Evolutionary conservation across 2,888 invertebrate genomes (phyloP).

Genomic region (Heptascelio sp.): DNA sequence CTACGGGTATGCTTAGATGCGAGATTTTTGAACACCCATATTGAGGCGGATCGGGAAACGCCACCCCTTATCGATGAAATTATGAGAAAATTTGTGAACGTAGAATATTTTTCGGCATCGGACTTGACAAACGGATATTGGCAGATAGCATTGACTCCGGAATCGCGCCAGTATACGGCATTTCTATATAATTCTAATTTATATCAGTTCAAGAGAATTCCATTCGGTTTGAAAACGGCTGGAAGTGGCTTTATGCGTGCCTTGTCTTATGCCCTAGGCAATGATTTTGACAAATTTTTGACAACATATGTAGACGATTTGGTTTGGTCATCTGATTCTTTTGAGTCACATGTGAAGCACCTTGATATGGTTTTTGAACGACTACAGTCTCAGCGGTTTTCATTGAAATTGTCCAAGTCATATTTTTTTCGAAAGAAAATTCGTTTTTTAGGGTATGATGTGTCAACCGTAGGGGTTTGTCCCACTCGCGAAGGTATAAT

Average conservation of each 20-base stretch:
- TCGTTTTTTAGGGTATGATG: too few relatives aligned
- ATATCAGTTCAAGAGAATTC: neutral
- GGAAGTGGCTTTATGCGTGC: conserved; percentile 34
- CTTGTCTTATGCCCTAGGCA: conserved; percentile 70
- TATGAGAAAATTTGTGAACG: conserved; percentile 55
- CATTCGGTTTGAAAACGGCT: neutral
- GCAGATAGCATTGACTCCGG: conserved; percentile 19
- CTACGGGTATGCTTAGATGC: conserved; percentile 79
- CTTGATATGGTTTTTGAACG: neutral
- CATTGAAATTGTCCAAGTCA: too few relatives aligned
- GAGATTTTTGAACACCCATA: conserved; percentile 74
- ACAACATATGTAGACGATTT: conserved; percentile 52
- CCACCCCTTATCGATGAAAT: conserved; percentile 65
- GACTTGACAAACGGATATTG: conserved; percentile 73
- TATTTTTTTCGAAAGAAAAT: too few relatives aligned
- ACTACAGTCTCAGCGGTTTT: too few relatives aligned
- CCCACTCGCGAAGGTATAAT: too few relatives aligned
- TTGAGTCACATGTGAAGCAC: conserved; percentile 15
- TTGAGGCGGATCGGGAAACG: conserved; percentile 75
- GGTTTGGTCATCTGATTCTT: conserved; percentile 1
- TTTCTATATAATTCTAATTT: neutral
- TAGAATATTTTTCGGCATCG: conserved; percentile 59
- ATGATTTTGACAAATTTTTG: conserved; percentile 58
- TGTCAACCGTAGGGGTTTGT: too few relatives aligned
- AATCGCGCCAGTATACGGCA: neutral